Evolutionary conservation across 2,113 vertebrate species (phyloP).

Genomic region (Nothobranchius furzeri): DNA sequence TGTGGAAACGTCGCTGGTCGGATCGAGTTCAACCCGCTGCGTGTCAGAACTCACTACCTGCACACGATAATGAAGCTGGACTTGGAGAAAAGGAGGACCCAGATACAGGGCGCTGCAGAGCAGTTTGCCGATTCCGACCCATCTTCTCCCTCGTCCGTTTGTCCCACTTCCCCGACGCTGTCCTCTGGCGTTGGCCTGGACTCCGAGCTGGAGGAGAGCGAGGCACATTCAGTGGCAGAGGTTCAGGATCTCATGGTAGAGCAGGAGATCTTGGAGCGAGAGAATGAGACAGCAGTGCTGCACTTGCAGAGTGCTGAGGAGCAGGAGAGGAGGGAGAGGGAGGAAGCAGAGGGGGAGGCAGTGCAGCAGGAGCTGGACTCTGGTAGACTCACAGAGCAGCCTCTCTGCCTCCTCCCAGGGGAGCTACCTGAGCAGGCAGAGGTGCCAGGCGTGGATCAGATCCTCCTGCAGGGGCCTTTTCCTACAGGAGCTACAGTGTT

Average conservation of each 20-base stretch:
- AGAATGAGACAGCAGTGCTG: slow-evolving; percentile 90
- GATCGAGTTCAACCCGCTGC: slow-evolving; percentile 95
- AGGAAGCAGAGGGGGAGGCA: slow-evolving; percentile 81
- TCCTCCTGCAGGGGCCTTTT: slow-evolving; percentile 88
- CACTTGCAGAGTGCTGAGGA: slow-evolving; percentile 96
- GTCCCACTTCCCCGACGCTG: slow-evolving; percentile 52
- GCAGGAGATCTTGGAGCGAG: slow-evolving; percentile 80
- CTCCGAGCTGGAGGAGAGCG: slow-evolving; percentile 66
- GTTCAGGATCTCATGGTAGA: slow-evolving; percentile 69
- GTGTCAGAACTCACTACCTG: slow-evolving; percentile 95
- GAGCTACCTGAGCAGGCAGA: slow-evolving; percentile 66
- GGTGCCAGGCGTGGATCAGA: slow-evolving; percentile 67
- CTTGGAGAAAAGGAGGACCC: slow-evolving; percentile 86
- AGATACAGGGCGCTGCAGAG: slow-evolving; percentile 51
- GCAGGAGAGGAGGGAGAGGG: slow-evolving; percentile 87
- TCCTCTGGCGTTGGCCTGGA: slow-evolving; percentile 43
- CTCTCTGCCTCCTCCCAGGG: slow-evolving; percentile 85
- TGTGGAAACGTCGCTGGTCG: slow-evolving; percentile 91
- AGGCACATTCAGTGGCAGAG: slow-evolving; percentile 46
- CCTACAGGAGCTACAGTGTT: slow-evolving; percentile 85
- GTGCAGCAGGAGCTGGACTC: slow-evolving; percentile 71
- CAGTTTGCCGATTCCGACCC: slow-evolving; percentile 54
- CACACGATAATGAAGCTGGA: slow-evolving; percentile 99
- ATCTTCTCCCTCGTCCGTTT: slow-evolving; percentile 45
- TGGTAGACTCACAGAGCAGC: slow-evolving; percentile 65